These are phyloP conservation scores for Epinotia bilunana DNA, from an alignment of 2,888 invertebrate species.

Conservation along the genomic window DNA sequence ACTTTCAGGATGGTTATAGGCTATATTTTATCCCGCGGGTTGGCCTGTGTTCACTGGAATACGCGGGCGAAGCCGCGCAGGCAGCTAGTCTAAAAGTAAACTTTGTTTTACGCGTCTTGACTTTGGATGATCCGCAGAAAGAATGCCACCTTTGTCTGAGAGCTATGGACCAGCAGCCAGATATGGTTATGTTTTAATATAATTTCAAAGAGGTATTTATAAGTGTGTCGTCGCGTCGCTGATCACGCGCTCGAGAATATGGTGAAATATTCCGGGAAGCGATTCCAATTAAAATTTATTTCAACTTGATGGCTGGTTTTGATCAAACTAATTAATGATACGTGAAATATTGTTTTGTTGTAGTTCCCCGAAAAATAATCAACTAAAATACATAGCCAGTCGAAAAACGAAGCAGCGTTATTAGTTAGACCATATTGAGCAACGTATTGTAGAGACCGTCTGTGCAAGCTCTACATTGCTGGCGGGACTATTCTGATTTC, in stretches of 20 bases:
- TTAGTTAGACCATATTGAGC: background rate
- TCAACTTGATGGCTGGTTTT: constrained; percentile 32
- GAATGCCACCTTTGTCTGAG: background rate
- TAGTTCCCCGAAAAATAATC: constrained; percentile 25
- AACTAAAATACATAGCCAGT: background rate
- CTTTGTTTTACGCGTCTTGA: background rate
- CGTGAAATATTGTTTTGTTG: constrained; percentile 26
- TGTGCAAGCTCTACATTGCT: too few species aligned
- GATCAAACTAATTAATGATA: constrained; percentile 38
- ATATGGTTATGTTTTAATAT: constrained; percentile 17
- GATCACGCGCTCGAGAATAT: constrained; percentile 11
- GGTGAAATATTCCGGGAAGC: constrained; percentile 47
- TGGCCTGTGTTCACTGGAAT: too few species aligned
- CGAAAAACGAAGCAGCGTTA: background rate
- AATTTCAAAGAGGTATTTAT: constrained; percentile 37
- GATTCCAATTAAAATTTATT: constrained; percentile 49
- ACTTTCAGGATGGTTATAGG: too few species aligned
- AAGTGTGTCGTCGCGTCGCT: constrained; percentile 32
- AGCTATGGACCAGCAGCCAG: background rate
- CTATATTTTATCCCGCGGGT: too few species aligned
- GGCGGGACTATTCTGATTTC: too few species aligned
- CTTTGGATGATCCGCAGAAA: background rate
- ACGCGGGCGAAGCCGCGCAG: too few species aligned
- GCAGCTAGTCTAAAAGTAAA: background rate
- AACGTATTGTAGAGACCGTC: background rate